Conservation (phyloP, 2,113 vertebrate genomes). For the Odobenus rosmarus region DNA sequence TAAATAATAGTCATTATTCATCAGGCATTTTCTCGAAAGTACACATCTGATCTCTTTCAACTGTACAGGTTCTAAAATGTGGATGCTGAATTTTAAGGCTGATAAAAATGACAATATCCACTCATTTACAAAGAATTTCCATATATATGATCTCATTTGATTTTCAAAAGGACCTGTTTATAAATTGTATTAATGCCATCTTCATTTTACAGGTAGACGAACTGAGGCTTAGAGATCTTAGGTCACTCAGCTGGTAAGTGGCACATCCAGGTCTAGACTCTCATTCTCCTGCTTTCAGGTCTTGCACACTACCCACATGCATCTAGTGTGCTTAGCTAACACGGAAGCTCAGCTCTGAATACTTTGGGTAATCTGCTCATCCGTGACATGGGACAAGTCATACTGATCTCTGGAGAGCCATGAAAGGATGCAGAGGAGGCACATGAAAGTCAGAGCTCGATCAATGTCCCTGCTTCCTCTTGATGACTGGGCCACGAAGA, state of each 20-base stretch:
- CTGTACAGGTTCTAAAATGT: not conserved
- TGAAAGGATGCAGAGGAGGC: not conserved
- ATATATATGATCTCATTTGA: not conserved
- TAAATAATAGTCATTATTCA: not conserved
- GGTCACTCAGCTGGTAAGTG: not conserved
- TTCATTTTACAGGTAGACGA: not conserved
- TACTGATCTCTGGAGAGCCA: not conserved
- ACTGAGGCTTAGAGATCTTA: not conserved
- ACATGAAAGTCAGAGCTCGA: not conserved
- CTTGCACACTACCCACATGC: no score
- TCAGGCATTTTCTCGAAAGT: not conserved
- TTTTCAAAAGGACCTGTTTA: not conserved
- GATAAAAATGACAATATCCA: not conserved
- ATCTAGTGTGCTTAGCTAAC: not conserved
- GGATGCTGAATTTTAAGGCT: not conserved
- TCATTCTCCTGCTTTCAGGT: not conserved
- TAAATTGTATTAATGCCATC: not conserved
- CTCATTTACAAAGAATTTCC: slow-evolving; percentile 6
- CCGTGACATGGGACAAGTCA: not conserved
- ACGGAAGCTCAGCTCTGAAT: not conserved
- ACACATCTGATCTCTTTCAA: not conserved
- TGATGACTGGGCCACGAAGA: not conserved
- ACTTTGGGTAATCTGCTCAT: not conserved
- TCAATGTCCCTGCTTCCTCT: not conserved
- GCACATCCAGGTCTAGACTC: not conserved